Percentiles rank a stretch among this genome's conserved stretches.
phyloP scores from a whole-genome alignment of 2,113 vertebrate genomes.

The Apteryx mantelli region DNA sequence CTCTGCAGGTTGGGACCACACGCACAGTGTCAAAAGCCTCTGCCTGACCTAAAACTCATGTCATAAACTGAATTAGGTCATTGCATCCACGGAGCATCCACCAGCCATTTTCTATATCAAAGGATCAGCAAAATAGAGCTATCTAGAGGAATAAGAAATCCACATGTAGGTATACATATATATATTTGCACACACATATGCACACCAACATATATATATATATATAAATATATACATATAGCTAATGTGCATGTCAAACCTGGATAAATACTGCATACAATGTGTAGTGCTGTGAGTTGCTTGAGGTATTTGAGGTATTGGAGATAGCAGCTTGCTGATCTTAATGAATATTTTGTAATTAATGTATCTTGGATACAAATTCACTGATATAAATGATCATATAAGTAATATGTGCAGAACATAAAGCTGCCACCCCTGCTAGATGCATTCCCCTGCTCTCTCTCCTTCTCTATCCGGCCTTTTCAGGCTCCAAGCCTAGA shows the following conservation, averaged over 20 bases:
- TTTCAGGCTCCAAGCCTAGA: not conserved
- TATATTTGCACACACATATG: not conserved
- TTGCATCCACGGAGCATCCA: not conserved
- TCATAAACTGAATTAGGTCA: not conserved
- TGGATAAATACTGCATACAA: not conserved
- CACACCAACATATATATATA: no score
- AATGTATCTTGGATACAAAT: not conserved
- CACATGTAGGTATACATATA: not conserved
- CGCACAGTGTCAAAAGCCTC: rapidly evolving
- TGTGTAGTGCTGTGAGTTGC: not conserved
- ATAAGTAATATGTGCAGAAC: not conserved
- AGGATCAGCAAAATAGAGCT: not conserved
- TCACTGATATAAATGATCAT: not conserved
- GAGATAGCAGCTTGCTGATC: not conserved
- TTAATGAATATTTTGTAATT: not conserved
- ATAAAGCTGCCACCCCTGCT: not conserved
- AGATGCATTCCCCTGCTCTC: not conserved
- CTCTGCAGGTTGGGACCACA: not conserved
- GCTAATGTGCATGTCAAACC: not conserved
- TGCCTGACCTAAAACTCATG: not conserved
- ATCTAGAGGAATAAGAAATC: not conserved
- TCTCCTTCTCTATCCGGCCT: not conserved
- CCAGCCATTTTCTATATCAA: not conserved
- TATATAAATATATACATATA: no score
- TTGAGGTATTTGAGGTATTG: not conserved